Conservation (phyloP, 2,888 invertebrate genomes). For the Epinotia brunnichana region DNA sequence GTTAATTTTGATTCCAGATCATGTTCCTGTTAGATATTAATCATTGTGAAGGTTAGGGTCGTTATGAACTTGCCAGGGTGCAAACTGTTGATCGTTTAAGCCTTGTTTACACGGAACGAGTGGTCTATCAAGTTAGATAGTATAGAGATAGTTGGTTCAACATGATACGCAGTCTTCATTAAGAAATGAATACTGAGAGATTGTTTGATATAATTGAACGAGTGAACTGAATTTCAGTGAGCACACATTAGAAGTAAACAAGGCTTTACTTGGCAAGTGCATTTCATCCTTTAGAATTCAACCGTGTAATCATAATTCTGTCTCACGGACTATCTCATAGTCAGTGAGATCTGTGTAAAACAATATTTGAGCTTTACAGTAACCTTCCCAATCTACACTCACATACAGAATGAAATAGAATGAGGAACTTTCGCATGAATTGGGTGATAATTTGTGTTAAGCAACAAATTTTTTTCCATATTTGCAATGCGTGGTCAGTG, state of each 20-base stretch:
- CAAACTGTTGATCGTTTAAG: background rate
- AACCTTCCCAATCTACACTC: background rate
- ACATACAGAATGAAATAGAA: background rate
- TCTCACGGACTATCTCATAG: too few species aligned
- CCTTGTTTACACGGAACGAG: background rate
- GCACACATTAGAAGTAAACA: background rate
- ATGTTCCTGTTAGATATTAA: conserved; percentile 24
- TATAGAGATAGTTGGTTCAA: background rate
- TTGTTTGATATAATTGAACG: too few species aligned
- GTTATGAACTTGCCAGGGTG: background rate
- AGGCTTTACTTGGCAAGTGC: too few species aligned
- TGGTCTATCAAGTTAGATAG: background rate
- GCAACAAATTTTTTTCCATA: too few species aligned
- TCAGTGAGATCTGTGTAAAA: too few species aligned
- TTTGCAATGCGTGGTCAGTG: too few species aligned
- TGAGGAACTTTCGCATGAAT: background rate
- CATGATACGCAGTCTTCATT: background rate
- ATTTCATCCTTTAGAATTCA: too few species aligned
- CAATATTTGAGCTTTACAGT: background rate
- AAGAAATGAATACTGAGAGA: background rate
- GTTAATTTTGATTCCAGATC: conserved; percentile 36
- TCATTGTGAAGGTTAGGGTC: conserved; percentile 1
- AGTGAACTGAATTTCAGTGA: background rate
- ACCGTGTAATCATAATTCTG: too few species aligned
- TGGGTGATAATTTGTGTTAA: too few species aligned